These are phyloP conservation scores for Tragulus kanchil DNA, from an alignment of 2,113 vertebrate genomes.

Conservation along the genomic window DNA sequence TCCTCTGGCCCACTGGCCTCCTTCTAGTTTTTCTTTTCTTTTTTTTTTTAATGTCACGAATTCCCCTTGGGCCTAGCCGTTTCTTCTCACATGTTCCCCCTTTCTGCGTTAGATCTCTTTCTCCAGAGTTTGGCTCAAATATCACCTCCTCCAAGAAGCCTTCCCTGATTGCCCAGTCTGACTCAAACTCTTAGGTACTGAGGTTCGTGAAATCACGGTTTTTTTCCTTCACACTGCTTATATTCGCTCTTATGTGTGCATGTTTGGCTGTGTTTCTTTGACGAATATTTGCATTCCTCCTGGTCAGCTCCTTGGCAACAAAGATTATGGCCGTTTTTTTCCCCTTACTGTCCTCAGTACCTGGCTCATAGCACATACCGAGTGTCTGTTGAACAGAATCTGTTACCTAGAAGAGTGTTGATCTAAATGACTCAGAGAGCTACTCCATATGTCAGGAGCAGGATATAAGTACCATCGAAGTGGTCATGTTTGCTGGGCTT, in stretches of 20 bases:
- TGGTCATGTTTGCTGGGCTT: fast-evolving
- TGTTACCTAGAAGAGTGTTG: neutral
- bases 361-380: too few relatives aligned
- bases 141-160: neutral
- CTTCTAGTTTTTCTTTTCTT: neutral
- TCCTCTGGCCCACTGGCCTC: neutral
- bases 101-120: fast-evolving
- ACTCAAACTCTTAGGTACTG: fast-evolving
- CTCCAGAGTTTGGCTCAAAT: neutral
- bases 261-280: too few relatives aligned
- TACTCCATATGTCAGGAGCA: fast-evolving
- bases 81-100: fast-evolving
- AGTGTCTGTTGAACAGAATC: neutral
- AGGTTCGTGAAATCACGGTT: fast-evolving
- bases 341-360: neutral
- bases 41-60: neutral
- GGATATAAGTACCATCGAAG: neutral
- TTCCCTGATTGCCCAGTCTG: neutral
- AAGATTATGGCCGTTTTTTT: neutral
- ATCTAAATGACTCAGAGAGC: neutral
- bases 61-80: neutral
- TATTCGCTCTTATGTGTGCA: fast-evolving
- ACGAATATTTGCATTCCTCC: too few relatives aligned
- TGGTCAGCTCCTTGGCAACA: neutral
- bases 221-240: too few relatives aligned